Conservation (phyloP, 2,113 vertebrate genomes). For the Romanogobio albipinnatus region DNA sequence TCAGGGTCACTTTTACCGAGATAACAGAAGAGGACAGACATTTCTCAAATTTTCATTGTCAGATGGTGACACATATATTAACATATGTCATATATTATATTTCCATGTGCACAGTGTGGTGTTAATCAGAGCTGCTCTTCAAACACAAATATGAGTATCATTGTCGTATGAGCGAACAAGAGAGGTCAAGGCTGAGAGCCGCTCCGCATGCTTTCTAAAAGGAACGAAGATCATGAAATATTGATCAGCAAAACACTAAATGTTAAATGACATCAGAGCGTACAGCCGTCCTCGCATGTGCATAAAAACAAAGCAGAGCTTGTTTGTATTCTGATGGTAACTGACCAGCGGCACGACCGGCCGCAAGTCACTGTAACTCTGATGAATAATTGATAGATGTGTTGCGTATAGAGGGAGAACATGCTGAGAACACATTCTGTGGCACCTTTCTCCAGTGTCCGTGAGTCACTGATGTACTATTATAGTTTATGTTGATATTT, state of each 20-base stretch:
- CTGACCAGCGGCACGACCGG: neutral
- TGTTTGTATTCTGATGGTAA: conserved; percentile 17
- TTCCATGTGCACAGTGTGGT: neutral
- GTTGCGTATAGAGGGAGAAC: neutral
- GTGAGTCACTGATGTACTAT: no score
- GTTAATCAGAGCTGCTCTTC: neutral
- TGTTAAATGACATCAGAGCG: neutral
- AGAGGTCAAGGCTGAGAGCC: neutral
- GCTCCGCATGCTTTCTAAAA: neutral
- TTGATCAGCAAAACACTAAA: neutral
- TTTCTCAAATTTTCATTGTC: neutral
- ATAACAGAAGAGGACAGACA: neutral
- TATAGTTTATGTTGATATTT: no score
- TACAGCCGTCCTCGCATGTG: neutral
- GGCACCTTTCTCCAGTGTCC: no score
- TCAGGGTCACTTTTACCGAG: neutral
- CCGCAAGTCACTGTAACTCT: conserved; percentile 10
- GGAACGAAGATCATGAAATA: conserved; percentile 10
- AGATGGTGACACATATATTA: neutral
- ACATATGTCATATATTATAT: neutral
- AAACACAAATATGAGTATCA: conserved; percentile 13
- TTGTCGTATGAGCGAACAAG: neutral
- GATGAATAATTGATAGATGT: conserved; percentile 46
- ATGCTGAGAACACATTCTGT: neutral
- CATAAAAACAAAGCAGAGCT: neutral